Conservation (phyloP, 2,888 invertebrate species). For the Zaprionus obscuricornis region DNA sequence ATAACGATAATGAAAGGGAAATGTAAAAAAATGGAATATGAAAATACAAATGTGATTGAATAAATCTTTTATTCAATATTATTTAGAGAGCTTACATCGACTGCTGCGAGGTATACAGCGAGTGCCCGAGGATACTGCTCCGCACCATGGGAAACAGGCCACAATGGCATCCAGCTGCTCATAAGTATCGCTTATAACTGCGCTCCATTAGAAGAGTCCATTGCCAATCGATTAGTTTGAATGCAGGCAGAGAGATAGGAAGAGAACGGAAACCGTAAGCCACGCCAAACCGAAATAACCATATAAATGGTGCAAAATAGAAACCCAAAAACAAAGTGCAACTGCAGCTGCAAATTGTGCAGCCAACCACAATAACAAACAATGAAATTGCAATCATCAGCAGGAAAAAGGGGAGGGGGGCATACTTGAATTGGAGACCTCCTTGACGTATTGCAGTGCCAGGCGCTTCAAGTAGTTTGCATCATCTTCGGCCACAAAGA, state of each 20-base stretch:
- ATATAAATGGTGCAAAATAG: slow-evolving; percentile 31
- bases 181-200: slow-evolving; percentile 87
- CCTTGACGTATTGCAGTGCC: slow-evolving; percentile 91
- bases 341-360: slow-evolving; percentile 29
- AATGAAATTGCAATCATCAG: slow-evolving; percentile 37
- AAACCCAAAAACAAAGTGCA: slow-evolving; percentile 43
- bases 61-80: not conserved
- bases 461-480: slow-evolving; percentile 91
- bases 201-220: slow-evolving; percentile 40
- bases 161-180: slow-evolving; percentile 90
- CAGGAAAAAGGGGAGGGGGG: slow-evolving; percentile 43
- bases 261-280: slow-evolving; percentile 66
- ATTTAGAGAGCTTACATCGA: slow-evolving; percentile 85
- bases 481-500: slow-evolving; percentile 93
- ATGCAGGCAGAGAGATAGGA: slow-evolving; percentile 54
- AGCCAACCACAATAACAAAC: too few species aligned
- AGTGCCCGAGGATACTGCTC: slow-evolving; percentile 85
- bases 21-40: not conserved
- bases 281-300: slow-evolving; percentile 61
- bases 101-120: slow-evolving; percentile 86
- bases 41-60: not conserved
- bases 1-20: not conserved
- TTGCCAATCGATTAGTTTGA: slow-evolving; percentile 42
- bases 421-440: slow-evolving; percentile 90
- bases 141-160: slow-evolving; percentile 91